Evolutionary conservation across 2,113 vertebrate genomes (phyloP).

Genomic region (Oryzias javanicus): DNA sequence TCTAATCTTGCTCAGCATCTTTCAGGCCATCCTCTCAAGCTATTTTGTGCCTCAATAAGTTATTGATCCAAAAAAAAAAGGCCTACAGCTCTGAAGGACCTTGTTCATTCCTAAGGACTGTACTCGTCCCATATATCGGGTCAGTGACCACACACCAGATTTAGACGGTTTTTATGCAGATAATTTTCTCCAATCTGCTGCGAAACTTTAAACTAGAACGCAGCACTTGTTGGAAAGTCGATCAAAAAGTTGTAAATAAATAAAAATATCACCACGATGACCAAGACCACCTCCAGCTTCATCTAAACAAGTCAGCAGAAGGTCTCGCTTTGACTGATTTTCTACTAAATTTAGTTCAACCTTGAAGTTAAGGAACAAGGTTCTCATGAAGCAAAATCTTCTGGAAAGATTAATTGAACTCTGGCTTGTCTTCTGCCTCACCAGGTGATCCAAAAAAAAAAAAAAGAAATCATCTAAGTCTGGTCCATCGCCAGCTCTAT

Average conservation of each 20-base stretch:
- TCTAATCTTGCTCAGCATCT: neutral
- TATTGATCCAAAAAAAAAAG: conserved; percentile 35
- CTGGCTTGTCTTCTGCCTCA: no score
- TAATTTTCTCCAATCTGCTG: neutral
- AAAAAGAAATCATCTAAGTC: no score
- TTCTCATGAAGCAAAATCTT: no score
- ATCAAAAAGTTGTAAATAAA: conserved; percentile 9
- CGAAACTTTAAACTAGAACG: neutral
- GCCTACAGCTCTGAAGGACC: conserved; percentile 10
- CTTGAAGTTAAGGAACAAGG: no score
- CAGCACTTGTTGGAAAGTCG: conserved; percentile 8
- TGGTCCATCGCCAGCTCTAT: no score
- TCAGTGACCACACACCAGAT: conserved; percentile 7
- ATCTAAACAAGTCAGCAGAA: no score
- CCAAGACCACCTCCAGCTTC: no score
- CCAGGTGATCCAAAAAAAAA: no score
- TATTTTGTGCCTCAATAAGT: conserved; percentile 25
- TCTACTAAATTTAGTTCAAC: no score
- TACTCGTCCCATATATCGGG: neutral
- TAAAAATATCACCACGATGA: conserved; percentile 1
- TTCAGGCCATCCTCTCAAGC: neutral
- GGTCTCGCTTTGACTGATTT: no score
- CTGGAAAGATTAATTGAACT: no score
- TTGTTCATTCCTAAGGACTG: conserved; percentile 7
- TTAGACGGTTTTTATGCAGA: neutral